Evolutionary conservation across 2,888 invertebrate genomes (phyloP).

Genomic region (Ectropis crepuscularia): DNA sequence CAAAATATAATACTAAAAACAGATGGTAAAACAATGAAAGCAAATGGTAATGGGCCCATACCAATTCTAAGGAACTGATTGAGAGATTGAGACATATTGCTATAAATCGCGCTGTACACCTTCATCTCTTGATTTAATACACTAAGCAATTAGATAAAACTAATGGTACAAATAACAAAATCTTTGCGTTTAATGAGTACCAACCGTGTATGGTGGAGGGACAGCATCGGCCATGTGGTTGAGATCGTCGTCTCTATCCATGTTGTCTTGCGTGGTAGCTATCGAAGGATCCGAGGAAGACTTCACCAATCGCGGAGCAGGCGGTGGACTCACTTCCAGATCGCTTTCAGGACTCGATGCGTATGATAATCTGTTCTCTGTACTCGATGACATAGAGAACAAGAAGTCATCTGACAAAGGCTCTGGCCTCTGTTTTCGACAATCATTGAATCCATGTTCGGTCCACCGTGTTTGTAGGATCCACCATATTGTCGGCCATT

Average conservation of each 20-base stretch:
- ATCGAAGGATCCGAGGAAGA: conserved; percentile 98
- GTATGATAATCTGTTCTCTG: conserved; percentile 94
- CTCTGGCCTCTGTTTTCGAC: conserved; percentile 92
- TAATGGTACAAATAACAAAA: not conserved
- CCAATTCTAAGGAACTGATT: no score
- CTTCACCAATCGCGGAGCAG: conserved; percentile 90
- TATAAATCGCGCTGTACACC: no score
- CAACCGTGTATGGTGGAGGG: conserved; percentile 95
- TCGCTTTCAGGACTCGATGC: conserved; percentile 98
- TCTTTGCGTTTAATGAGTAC: conserved; percentile 53
- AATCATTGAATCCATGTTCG: conserved; percentile 52
- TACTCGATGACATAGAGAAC: conserved; percentile 96
- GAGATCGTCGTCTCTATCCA: conserved; percentile 86
- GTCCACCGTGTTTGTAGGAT: conserved; percentile 47
- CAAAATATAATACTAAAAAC: not conserved
- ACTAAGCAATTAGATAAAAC: not conserved
- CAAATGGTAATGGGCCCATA: no score
- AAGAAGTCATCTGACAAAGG: conserved; percentile 99
- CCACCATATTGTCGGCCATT: conserved; percentile 62
- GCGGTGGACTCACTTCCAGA: conserved; percentile 91
- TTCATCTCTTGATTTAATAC: no score
- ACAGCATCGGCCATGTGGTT: conserved; percentile 86
- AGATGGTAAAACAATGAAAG: no score
- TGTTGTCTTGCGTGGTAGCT: conserved; percentile 95
- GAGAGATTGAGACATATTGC: no score